phyloP scores from a whole-genome alignment of 2,888 invertebrate species.

The Aromia moschata region DNA sequence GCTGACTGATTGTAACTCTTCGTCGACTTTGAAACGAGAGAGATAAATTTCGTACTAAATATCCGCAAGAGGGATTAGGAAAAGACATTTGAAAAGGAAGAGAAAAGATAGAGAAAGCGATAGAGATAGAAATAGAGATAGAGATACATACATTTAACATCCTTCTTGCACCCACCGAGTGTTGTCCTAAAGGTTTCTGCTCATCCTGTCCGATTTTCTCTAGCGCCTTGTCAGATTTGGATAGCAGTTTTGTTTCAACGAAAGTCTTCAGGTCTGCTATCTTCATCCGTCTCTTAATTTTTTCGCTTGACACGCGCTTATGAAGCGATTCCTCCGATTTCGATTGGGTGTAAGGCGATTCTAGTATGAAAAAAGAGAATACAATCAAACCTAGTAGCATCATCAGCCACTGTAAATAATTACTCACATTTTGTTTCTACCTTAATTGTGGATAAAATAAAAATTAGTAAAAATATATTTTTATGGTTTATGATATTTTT shows the following conservation, averaged over 20 bases:
- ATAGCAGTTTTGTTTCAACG: constrained; percentile 89
- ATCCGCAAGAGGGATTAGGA: neutral
- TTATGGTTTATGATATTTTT: too few species aligned
- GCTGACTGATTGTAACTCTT: too few species aligned
- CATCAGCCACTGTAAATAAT: too few species aligned
- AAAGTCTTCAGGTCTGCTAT: constrained; percentile 92
- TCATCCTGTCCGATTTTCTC: constrained; percentile 89
- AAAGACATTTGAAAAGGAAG: too few species aligned
- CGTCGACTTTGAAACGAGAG: too few species aligned
- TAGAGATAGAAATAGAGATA: constrained; percentile 35
- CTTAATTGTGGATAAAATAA: too few species aligned
- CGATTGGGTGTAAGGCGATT: constrained; percentile 63
- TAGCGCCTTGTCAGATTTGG: constrained; percentile 90
- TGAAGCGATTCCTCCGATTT: constrained; percentile 63
- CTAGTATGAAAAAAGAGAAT: constrained; percentile 55
- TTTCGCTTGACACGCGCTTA: constrained; percentile 80
- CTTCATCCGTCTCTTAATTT: constrained; percentile 81
- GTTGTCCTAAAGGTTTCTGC: constrained; percentile 65
- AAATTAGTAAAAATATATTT: too few species aligned
- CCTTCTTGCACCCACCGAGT: constrained; percentile 71
- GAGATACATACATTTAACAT: constrained; percentile 60
- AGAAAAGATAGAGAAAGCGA: constrained; percentile 12
- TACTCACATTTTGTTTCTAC: too few species aligned
- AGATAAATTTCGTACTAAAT: too few species aligned
- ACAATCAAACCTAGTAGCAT: too few species aligned